Base-by-base conservation (phyloP, 2,113 vertebrate species). In the Ictalurus furcatus region DNA sequence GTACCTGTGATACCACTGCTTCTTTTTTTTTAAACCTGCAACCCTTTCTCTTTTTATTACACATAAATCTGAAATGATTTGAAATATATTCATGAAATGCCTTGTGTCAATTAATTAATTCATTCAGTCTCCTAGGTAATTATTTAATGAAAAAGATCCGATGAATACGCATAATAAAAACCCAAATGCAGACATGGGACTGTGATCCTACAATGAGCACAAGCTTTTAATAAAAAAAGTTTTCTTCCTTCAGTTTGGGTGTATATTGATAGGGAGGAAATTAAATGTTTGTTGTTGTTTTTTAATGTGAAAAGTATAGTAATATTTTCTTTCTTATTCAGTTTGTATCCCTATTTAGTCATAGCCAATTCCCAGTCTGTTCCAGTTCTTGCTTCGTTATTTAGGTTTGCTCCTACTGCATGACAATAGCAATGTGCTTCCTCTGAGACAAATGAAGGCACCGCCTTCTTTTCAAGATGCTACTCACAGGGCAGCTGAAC, bases 211-310 rank as follows among this genome's bases (percentile, higher is more conserved):
- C 30, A 48, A 67, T 14, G 30, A 76, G n/a, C 4, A 67, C 54
- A 37, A 63, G 48, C 59, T 85, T 86, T 63, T n/a, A 85, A 16
- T 76, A 44, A 86, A 78, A 88, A 69, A n/a, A 40, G 44, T 30
- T 71, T 71, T 21, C 34, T 16, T 73, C 54, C 25, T 30, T 23
- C 25, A 28, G 34, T 80, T 76, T 86, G 63, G 65, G 19, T 81
- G 40, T 56, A 34, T 83, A 65, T 58, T 48, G 74, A 78, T 74
- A 1, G n/a, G 13, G 30, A 19, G 56, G 56, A 58, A 19, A 19
- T 73, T 3, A 13, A 69, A 16, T 73, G 17, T 76, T 76, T 78
- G 40, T 40, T 78, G 4, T 44, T 76, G 25, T 19, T 48, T 48
- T 48, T 48, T 48, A 48, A 78, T 56, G 78, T 30, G 14, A 56